Evolutionary conservation across 2,888 invertebrate genomes (phyloP).

Genomic region (Carcina quercana): DNA sequence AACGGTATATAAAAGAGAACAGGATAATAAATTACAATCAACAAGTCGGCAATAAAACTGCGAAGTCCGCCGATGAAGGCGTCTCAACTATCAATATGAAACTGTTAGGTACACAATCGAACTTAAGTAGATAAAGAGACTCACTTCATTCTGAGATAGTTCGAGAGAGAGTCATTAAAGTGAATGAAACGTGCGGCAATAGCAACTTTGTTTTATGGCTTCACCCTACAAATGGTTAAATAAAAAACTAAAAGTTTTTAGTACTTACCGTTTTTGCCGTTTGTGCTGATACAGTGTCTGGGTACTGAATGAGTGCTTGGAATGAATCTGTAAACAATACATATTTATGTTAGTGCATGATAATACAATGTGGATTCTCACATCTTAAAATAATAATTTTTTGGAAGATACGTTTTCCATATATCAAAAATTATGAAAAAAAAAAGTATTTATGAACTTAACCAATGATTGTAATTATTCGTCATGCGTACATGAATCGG

Average conservation of each 20-base stretch:
- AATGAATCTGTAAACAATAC: conserved; percentile 87
- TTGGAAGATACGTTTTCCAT: too few relatives aligned
- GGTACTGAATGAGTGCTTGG: conserved; percentile 99
- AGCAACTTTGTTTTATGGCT: conserved; percentile 64
- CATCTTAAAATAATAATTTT: too few relatives aligned
- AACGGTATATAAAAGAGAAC: too few relatives aligned
- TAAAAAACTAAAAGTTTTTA: conserved; percentile 55
- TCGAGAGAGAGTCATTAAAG: conserved; percentile 59
- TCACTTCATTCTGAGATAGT: conserved; percentile 57
- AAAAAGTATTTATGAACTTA: too few relatives aligned
- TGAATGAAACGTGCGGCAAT: conserved; percentile 64
- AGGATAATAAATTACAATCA: too few relatives aligned
- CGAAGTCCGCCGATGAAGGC: conserved; percentile 11
- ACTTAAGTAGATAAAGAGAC: conserved; percentile 35
- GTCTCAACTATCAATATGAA: conserved; percentile 26
- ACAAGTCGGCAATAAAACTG: too few relatives aligned
- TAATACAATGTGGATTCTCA: too few relatives aligned
- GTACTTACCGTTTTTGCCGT: conserved; percentile 93
- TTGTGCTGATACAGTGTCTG: conserved; percentile 97
- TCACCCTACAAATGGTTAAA: conserved; percentile 59
- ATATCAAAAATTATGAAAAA: too few relatives aligned
- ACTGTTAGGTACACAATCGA: conserved; percentile 25
- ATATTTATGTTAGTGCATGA: background rate
- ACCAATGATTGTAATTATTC: too few relatives aligned
- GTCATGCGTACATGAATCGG: too few relatives aligned